These are phyloP conservation scores for Stramonita haemastoma DNA, from an alignment of 2,888 invertebrate species.

Conservation along the genomic window DNA sequence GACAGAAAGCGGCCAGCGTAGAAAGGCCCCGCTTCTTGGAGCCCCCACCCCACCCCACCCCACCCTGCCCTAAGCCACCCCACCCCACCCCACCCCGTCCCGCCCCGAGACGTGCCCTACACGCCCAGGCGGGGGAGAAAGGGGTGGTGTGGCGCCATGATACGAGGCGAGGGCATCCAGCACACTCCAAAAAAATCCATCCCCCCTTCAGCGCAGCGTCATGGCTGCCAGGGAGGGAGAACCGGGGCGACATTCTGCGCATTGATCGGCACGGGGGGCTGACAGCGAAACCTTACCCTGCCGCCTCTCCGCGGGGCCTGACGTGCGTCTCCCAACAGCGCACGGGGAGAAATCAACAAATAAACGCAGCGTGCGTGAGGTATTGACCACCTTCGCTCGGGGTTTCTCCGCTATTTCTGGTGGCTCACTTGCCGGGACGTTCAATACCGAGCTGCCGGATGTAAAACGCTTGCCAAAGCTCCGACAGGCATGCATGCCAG, in stretches of 20 bases:
- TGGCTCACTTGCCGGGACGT: conserved; percentile 6
- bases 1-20: too few relatives aligned
- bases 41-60: not conserved
- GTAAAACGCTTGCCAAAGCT: not conserved
- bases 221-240: not conserved
- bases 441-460: conserved; percentile 17
- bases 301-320: not conserved
- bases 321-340: not conserved
- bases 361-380: conserved; percentile 18
- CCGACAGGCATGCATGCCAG: not conserved
- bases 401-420: conserved; percentile 16
- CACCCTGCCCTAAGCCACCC: not conserved
- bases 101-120: not conserved
- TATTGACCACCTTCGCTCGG: conserved; percentile 5
- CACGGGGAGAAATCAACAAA: not conserved
- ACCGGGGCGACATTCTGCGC: not conserved
- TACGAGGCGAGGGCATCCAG: too few relatives aligned
- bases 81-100: too few relatives aligned
- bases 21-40: too few relatives aligned
- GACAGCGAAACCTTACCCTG: conserved; percentile 1
- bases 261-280: not conserved
- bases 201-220: too few relatives aligned
- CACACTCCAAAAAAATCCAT: too few relatives aligned
- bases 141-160: too few relatives aligned
- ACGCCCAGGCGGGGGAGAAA: not conserved